Evolutionary conservation across 2,888 invertebrate species (phyloP).

Genomic region (Cheilosia impressa): DNA sequence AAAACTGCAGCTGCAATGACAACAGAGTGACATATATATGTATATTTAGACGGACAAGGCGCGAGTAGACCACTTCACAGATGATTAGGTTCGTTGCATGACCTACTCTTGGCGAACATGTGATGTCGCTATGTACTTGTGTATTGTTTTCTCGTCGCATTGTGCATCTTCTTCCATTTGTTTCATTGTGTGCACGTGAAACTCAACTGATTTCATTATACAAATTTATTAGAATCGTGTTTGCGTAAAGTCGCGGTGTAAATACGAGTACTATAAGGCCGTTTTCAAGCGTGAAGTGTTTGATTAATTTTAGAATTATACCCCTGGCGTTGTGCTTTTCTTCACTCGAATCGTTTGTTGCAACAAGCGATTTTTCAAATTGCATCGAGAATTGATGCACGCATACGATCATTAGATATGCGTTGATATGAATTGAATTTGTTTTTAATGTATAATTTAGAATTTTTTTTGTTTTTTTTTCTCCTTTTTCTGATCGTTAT

Average conservation of each 20-base stretch:
- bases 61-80: slow-evolving; percentile 49
- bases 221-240: slow-evolving; percentile 24
- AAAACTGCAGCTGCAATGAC: slow-evolving; percentile 24
- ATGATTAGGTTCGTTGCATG: slow-evolving; percentile 65
- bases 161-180: slow-evolving; percentile 26
- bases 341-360: slow-evolving; percentile 17
- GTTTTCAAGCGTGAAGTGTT: slow-evolving; percentile 56
- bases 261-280: slow-evolving; percentile 24
- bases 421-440: no score
- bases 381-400: no score
- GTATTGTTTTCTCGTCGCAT: slow-evolving; percentile 3
- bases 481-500: no score
- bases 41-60: slow-evolving; percentile 31
- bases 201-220: slow-evolving; percentile 55
- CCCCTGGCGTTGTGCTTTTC: neutral
- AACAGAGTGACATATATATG: neutral
- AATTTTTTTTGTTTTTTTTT: no score
- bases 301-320: slow-evolving; percentile 61
- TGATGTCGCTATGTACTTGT: slow-evolving; percentile 18
- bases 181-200: slow-evolving; percentile 55
- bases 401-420: no score
- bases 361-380: no score
- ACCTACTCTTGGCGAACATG: slow-evolving; percentile 59
- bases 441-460: no score
- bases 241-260: slow-evolving; percentile 23